phyloP scores from a whole-genome alignment of 2,797 vertebrate genomes.

The Micromesistius poutassou region DNA sequence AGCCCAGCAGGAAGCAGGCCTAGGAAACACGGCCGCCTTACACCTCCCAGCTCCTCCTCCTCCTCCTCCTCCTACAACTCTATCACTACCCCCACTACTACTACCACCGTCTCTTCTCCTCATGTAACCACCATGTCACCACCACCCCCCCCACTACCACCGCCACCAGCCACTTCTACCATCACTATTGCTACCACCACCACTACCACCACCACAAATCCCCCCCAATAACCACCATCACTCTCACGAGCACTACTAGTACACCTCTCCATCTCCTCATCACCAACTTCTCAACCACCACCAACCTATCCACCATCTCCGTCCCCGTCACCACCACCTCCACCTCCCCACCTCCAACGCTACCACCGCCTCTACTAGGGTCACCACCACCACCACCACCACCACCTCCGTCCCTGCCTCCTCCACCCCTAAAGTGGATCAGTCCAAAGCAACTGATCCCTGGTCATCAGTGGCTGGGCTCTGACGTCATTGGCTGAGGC shows the following conservation, averaged over 20 bases:
- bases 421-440: conserved; percentile 69
- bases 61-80: not conserved
- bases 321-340: conserved; percentile 36
- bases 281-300: conserved; percentile 26
- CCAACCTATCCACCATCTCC: too few species aligned
- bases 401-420: too few species aligned
- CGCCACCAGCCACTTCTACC: not conserved
- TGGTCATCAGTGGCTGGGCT: conserved; percentile 72
- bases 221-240: not conserved
- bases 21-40: conserved; percentile 85
- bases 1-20: conserved; percentile 83
- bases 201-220: not conserved
- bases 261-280: not conserved
- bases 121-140: not conserved
- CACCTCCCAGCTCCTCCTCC: conserved; percentile 27
- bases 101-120: not conserved
- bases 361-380: too few species aligned
- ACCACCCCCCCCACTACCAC: not conserved
- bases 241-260: too few species aligned
- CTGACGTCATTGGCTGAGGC: conserved; percentile 77
- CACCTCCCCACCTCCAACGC: conserved; percentile 54
- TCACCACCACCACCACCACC: conserved; percentile 16
- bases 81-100: not conserved
- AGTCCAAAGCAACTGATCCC: conserved; percentile 81
- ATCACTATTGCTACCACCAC: too few species aligned